Percentiles rank a stretch among this genome's conserved stretches.
phyloP scores from a whole-genome alignment of 2,888 invertebrate species.

The Uropetala carovei region DNA sequence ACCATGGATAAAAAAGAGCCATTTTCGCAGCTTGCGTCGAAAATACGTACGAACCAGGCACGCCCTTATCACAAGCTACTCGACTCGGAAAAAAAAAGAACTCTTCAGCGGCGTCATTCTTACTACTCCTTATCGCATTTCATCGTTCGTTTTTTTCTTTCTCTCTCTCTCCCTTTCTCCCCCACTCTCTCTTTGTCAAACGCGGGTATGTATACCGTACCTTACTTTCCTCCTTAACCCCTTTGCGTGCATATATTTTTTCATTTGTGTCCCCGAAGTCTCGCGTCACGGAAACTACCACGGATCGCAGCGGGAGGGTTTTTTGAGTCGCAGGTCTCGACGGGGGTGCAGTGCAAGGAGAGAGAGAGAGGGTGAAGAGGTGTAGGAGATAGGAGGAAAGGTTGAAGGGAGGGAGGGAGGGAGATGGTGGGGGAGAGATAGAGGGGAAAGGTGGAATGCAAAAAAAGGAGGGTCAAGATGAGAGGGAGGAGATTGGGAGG shows the following conservation, averaged over 20 bases:
- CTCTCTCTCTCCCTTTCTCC: neutral
- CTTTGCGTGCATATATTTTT: conserved; percentile 41
- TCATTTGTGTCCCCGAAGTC: conserved; percentile 54
- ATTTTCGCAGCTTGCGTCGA: too few species aligned
- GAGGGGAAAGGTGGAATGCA: neutral
- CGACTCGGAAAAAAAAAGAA: neutral
- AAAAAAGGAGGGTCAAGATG: neutral
- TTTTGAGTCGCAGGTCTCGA: neutral
- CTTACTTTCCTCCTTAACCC: conserved; percentile 19
- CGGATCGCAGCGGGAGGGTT: conserved; percentile 44
- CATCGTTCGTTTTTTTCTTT: conserved; percentile 27
- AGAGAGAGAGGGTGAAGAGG: neutral
- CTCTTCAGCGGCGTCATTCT: conserved; percentile 32
- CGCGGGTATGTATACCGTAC: conserved; percentile 30
- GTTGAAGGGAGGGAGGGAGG: neutral
- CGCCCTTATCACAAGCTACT: conserved; percentile 38
- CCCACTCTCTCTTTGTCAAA: conserved; percentile 38
- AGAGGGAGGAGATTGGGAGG: neutral
- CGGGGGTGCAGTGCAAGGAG: conserved; percentile 23
- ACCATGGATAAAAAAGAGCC: neutral
- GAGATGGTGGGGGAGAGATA: neutral
- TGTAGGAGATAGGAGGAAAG: neutral
- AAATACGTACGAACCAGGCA: neutral
- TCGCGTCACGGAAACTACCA: conserved; percentile 45
- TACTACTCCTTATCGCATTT: conserved; percentile 49